Evolutionary conservation across 2,888 invertebrate genomes (phyloP).

Genomic region (Melanostoma scalare): DNA sequence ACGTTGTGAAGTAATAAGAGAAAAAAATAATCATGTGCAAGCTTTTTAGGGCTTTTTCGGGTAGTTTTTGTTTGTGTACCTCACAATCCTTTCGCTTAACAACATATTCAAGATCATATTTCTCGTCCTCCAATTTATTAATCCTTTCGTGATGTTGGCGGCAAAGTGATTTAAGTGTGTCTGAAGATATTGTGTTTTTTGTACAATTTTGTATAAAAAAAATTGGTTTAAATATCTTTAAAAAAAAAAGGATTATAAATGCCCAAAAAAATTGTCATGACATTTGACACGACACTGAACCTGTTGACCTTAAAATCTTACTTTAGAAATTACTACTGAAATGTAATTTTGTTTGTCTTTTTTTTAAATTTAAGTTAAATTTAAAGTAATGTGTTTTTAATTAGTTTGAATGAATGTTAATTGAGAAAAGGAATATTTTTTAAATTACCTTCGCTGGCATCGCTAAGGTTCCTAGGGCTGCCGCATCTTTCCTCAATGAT

Average conservation of each 20-base stretch:
- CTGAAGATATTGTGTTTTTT: conserved; percentile 83
- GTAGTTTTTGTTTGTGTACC: conserved; percentile 86
- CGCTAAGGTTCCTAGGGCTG: conserved; percentile 94
- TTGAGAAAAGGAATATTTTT: conserved; percentile 13
- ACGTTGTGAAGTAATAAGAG: conserved; percentile 65
- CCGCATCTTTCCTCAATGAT: conserved; percentile 98
- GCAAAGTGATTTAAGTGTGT: conserved; percentile 88
- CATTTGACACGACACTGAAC: conserved; percentile 33
- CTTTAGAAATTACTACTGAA: conserved; percentile 10
- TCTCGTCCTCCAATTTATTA: conserved; percentile 93
- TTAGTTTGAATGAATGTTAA: too few relatives aligned
- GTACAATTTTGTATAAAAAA: conserved; percentile 58
- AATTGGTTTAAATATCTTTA: conserved; percentile 29
- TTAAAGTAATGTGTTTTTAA: background rate
- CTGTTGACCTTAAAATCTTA: conserved; percentile 26
- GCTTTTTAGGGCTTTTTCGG: conserved; percentile 59
- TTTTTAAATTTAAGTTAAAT: conserved; percentile 12
- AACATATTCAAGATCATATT: conserved; percentile 99
- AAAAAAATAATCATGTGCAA: conserved; percentile 66
- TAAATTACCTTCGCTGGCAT: conserved; percentile 94
- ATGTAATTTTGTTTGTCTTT: background rate
- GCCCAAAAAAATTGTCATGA: conserved; percentile 33
- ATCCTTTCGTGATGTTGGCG: conserved; percentile 95
- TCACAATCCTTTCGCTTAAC: conserved; percentile 99
- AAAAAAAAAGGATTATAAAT: conserved; percentile 27